Conservation (phyloP, 2,113 vertebrate genomes). For the Pholis gunnellus region DNA sequence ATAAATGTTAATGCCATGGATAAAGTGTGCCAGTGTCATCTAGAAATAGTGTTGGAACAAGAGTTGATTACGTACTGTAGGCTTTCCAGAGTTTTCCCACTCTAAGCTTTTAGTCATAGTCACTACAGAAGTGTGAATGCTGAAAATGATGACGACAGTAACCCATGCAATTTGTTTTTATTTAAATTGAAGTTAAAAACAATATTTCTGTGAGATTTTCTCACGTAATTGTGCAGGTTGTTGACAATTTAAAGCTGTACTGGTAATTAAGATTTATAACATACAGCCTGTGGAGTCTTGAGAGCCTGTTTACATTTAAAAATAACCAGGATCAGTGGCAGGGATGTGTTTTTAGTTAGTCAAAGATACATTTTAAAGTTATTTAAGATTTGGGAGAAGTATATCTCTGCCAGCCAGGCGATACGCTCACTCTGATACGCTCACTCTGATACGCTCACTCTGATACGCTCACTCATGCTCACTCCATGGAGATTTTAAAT, state of each 20-base stretch:
- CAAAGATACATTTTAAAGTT: slow-evolving; percentile 62
- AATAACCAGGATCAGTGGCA: slow-evolving; percentile 60
- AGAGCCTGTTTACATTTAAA: slow-evolving; percentile 57
- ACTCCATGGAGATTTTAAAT: slow-evolving; percentile 19
- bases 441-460: not conserved
- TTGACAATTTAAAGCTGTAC: slow-evolving; percentile 5
- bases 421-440: slow-evolving; percentile 19
- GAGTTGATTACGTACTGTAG: not conserved
- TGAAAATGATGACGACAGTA: not conserved
- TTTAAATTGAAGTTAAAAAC: not conserved
- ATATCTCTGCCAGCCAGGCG: slow-evolving; percentile 41
- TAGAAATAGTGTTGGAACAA: slow-evolving; percentile 1
- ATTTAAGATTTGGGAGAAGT: slow-evolving; percentile 61
- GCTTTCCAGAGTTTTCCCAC: not conserved
- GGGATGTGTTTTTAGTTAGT: slow-evolving; percentile 63
- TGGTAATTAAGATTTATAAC: slow-evolving; percentile 1
- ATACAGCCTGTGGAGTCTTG: not conserved
- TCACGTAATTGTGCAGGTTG: not conserved
- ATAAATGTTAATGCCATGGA: not conserved
- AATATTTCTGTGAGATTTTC: not conserved
- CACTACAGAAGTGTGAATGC: not conserved
- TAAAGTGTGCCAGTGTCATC: not conserved
- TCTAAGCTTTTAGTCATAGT: not conserved
- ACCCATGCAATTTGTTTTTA: not conserved
- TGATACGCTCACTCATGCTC: not conserved